Evolutionary conservation across 2,113 vertebrate species (phyloP).

Genomic region (Triplophysa rosa): DNA sequence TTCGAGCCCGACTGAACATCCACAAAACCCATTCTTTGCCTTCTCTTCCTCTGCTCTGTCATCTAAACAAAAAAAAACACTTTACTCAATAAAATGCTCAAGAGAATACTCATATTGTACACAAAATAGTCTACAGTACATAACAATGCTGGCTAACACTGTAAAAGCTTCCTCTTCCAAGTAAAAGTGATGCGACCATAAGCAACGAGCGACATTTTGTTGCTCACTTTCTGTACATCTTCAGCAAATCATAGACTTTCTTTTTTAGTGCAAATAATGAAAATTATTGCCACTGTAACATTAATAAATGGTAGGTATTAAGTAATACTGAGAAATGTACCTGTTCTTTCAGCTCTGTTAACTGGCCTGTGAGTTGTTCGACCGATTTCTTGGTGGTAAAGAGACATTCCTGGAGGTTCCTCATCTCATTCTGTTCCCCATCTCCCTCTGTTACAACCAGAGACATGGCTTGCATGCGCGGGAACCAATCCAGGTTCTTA

Average conservation of each 20-base stretch:
- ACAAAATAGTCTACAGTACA: too few species aligned
- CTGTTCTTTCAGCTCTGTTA: conserved; percentile 95
- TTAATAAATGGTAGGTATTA: neutral
- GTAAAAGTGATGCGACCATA: too few species aligned
- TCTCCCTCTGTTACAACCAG: conserved; percentile 92
- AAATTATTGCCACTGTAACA: too few species aligned
- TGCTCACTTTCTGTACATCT: too few species aligned
- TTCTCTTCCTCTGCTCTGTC: conserved; percentile 96
- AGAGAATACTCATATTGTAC: neutral
- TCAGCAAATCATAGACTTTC: too few species aligned
- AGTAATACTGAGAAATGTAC: conserved; percentile 61
- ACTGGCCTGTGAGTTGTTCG: conserved; percentile 85
- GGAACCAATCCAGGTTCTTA: conserved; percentile 98
- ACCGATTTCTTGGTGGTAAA: conserved; percentile 90
- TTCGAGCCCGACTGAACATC: conserved; percentile 82
- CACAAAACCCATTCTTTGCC: conserved; percentile 93
- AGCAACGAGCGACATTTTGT: too few species aligned
- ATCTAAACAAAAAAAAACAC: conserved; percentile 74
- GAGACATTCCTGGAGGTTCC: conserved; percentile 91
- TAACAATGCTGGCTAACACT: too few species aligned
- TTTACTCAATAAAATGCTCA: neutral
- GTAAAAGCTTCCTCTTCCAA: too few species aligned
- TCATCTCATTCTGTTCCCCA: conserved; percentile 96
- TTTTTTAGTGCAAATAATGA: too few species aligned
- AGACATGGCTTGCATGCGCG: conserved; percentile 97